phyloP scores from a whole-genome alignment of 2,113 vertebrate species.

The Galbula dea region DNA sequence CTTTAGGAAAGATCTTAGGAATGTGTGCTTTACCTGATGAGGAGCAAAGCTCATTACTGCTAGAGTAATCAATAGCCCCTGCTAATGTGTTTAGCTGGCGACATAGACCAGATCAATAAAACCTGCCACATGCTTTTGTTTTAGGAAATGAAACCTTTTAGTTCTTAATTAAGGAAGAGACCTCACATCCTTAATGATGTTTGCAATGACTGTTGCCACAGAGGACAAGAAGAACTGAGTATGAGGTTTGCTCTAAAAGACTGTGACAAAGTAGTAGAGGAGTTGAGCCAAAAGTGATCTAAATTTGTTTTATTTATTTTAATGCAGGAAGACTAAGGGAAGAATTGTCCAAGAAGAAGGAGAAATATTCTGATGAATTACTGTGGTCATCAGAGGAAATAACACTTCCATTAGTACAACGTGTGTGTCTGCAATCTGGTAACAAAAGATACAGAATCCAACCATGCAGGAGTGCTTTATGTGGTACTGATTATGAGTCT shows the following conservation, averaged over 20 bases:
- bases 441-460: neutral
- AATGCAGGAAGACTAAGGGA: neutral
- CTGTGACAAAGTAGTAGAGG: neutral
- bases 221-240: conserved; percentile 50
- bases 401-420: neutral
- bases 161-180: conserved; percentile 81
- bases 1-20: conserved; percentile 24
- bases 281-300: conserved; percentile 17
- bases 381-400: neutral
- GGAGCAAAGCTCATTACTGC: conserved; percentile 68
- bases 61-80: conserved; percentile 73
- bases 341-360: neutral
- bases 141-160: conserved; percentile 83
- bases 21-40: conserved; percentile 60
- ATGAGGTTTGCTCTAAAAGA: conserved; percentile 57
- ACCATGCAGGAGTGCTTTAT: neutral
- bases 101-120: conserved; percentile 78
- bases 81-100: conserved; percentile 78
- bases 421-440: neutral
- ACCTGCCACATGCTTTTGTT: conserved; percentile 78
- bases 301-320: conserved; percentile 29
- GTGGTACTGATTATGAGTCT: neutral
- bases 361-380: neutral
- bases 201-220: conserved; percentile 66
- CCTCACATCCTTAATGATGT: conserved; percentile 76